Conservation (phyloP, 2,113 vertebrate species). For the Bungarus multicinctus region DNA sequence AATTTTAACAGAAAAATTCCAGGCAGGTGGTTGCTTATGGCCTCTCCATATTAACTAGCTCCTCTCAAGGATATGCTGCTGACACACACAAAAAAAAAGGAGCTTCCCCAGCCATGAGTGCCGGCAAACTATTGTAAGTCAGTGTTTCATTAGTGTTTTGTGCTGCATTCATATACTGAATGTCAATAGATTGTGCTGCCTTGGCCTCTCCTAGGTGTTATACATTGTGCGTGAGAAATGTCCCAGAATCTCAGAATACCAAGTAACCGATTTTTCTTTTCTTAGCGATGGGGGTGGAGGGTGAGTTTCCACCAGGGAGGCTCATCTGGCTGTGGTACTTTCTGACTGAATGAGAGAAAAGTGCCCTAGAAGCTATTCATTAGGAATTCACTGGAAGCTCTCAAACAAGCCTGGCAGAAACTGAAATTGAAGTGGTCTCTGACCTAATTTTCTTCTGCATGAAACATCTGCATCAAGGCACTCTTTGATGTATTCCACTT, state of each 20-base stretch:
- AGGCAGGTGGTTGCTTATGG: background rate
- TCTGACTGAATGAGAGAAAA: slow-evolving; percentile 82
- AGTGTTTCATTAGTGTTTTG: slow-evolving; percentile 38
- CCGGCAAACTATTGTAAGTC: slow-evolving; percentile 38
- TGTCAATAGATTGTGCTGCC: slow-evolving; percentile 41
- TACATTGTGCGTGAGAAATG: slow-evolving; percentile 49
- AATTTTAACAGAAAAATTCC: slow-evolving; percentile 34
- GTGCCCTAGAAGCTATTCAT: slow-evolving; percentile 88
- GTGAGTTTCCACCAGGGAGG: slow-evolving; percentile 76
- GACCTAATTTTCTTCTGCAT: slow-evolving; percentile 88
- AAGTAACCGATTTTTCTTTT: slow-evolving; percentile 69
- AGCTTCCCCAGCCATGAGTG: background rate
- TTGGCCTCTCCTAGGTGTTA: slow-evolving; percentile 25
- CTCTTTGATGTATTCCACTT: slow-evolving; percentile 87
- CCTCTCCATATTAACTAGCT: slow-evolving; percentile 45
- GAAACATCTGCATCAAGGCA: slow-evolving; percentile 86
- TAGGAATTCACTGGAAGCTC: slow-evolving; percentile 85
- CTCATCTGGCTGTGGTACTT: slow-evolving; percentile 80
- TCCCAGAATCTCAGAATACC: slow-evolving; percentile 74
- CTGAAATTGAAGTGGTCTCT: slow-evolving; percentile 88
- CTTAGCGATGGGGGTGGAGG: slow-evolving; percentile 72
- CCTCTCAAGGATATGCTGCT: slow-evolving; percentile 70
- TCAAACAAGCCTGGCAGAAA: slow-evolving; percentile 86
- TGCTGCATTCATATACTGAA: slow-evolving; percentile 12
- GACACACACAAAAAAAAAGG: slow-evolving; percentile 48